Percentiles rank a stretch among this genome's conserved stretches.
phyloP scores from a whole-genome alignment of 2,113 vertebrate genomes.

The Xenotilapia longispinis region DNA sequence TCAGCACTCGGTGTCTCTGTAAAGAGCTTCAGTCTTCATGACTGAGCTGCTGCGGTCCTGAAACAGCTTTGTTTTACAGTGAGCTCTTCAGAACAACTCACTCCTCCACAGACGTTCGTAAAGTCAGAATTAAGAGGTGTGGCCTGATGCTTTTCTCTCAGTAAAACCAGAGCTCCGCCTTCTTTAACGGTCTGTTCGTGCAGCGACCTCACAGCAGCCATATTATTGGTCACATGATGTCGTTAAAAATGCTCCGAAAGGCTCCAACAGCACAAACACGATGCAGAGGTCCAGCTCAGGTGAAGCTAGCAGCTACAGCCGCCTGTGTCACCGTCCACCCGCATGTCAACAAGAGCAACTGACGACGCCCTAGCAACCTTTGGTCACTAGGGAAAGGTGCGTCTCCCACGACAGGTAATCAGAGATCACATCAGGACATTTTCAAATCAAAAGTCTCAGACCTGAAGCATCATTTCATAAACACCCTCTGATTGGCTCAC shows the following conservation, averaged over 20 bases:
- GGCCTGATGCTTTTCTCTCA: not conserved
- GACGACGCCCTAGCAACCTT: not conserved
- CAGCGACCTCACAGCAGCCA: not conserved
- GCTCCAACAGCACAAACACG: not conserved
- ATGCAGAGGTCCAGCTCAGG: not conserved
- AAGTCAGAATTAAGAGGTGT: not conserved
- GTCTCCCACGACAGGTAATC: not conserved
- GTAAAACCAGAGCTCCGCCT: not conserved
- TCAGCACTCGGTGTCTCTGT: too few species aligned
- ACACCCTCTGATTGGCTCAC: not conserved
- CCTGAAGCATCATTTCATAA: not conserved
- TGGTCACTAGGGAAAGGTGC: not conserved
- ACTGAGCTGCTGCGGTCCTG: accelerated
- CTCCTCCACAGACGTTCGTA: accelerated
- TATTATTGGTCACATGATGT: not conserved
- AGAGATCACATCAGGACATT: not conserved
- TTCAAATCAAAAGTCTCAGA: not conserved
- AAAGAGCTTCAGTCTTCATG: too few species aligned
- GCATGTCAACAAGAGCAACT: not conserved
- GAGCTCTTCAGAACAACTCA: not conserved
- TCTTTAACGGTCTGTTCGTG: not conserved
- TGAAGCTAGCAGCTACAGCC: not conserved
- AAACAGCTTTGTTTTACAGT: not conserved
- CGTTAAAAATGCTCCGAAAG: accelerated
- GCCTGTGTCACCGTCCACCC: not conserved